Base-by-base conservation (phyloP, 2,888 invertebrate species). In the Helleia helle region DNA sequence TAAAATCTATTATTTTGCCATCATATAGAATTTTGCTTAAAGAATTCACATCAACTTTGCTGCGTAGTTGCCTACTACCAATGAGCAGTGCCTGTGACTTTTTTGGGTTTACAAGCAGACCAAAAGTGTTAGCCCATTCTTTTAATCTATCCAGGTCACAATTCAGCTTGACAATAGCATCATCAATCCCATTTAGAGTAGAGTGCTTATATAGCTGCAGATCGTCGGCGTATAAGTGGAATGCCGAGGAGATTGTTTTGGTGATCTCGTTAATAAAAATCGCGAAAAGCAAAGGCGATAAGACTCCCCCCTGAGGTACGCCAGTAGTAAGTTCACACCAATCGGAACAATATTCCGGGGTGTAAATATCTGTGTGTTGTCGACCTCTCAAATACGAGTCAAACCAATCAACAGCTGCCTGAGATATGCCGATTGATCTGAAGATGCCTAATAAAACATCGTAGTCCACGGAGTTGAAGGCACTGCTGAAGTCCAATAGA, bases 301-400 rank as follows among this genome's bases (percentile, higher is more conserved):
- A 17, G 8, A 31, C 31, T 31, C 31, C 31, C 4, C 17, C 31
- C 13, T 31, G 31, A 15, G 17, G 31, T 8, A 31, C 17, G n/a
- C 31, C 31, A 15, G 31, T 8, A 17, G 17, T 8, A 7, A 31
- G 31, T n/a, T n/a, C n/a, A n/a, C n/a, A n/a, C 28, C 28, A 28
- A 1, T 28, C 28, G 4, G 28, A 8, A 26, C 26, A 26, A 9
- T 3, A 8, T 8, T 8, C 26, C 4, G 26, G 8, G 5, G 28
- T 28, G 9, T 8, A 2, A 9, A 5, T n/a, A n/a, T 15, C 17
- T 1, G 17, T 15, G 17, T 15, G 31, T 8, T 29, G 4, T 5
- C 31, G 17, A 17, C 3, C 17, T 31, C 17, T 15, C 3, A 31
- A 17, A 15, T 17, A 31, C 5, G 17, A 31, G 31, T 31, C 15